Evolutionary conservation across 64 coral and sea anemone genomes (phyloP).

Genomic region (Porites lutea): DNA sequence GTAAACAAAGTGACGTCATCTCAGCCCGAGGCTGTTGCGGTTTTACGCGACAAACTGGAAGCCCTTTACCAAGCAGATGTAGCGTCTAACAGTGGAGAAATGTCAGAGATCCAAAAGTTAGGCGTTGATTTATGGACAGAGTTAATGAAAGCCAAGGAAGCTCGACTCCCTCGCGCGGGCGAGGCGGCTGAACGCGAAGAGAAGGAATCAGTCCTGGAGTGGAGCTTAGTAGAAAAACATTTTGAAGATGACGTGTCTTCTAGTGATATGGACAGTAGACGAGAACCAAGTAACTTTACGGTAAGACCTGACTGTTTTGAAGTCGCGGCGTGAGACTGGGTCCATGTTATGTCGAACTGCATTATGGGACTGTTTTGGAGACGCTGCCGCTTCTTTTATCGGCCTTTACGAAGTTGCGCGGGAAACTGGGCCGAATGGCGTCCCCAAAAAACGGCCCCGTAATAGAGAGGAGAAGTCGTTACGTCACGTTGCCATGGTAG

Average conservation of each 20-base stretch:
- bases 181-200: not conserved
- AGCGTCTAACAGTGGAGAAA: slow-evolving; percentile 28
- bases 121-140: slow-evolving; percentile 63
- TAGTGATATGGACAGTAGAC: not conserved
- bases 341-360: no score
- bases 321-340: no score
- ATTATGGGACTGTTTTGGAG: no score
- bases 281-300: not conserved
- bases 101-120: slow-evolving; percentile 47
- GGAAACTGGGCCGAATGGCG: no score
- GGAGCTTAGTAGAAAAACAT: slow-evolving; percentile 22
- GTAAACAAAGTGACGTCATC: slow-evolving; percentile 86
- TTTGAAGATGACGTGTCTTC: not conserved
- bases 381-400: no score
- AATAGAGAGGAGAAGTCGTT: no score
- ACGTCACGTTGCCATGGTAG: no score
- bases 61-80: slow-evolving; percentile 64
- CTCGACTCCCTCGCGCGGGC: not conserved
- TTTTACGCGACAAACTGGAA: slow-evolving; percentile 78
- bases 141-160: slow-evolving; percentile 69
- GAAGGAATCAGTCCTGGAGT: not conserved
- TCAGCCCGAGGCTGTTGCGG: slow-evolving; percentile 81
- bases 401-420: no score
- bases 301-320: not conserved
- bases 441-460: no score